Evolutionary conservation across 1,140 invertebrate species (phyloP), one percentile per base, ranked within the genome.

Genomic region (Ceratoteleas bidentatus): DNA sequence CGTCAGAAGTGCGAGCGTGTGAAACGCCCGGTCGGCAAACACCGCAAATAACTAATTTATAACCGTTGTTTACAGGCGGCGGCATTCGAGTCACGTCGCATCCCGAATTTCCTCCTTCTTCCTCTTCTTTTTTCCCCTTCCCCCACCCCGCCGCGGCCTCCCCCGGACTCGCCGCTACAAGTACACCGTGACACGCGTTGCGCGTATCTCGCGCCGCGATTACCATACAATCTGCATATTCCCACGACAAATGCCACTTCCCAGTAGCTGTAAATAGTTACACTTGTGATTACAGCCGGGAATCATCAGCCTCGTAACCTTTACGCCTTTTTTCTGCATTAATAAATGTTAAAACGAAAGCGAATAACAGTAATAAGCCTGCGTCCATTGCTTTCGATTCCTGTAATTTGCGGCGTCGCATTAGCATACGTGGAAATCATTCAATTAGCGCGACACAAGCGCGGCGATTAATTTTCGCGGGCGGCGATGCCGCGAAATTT

Each of bases 151-250:
- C 13, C 13, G n/a, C n/a, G n/a, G n/a, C 6, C 14, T 50, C 50
- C 58, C 16, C 40, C 65, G 14, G 16, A 54, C 33, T 61, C 24
- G 49, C 61, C 68, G 14, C 16, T 70, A 81, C 65, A 75, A 69
- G 76, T 66, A 79, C 84, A 80, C 80, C 68, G 82, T 85, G 83
- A 88, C 85, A 87, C 86, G 86, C 85, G 86, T 87, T 87, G 81
- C 81, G 87, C 85, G 84, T 85, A 85, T 87, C 87, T 89, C 73
- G 84, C 72, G 79, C 57, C 75, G 56, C 56, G 78, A 89, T 90
- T 89, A 89, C 85, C 89, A 89, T 90, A 89, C 86, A 85, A 90
- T 89, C 87, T 90, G 87, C 88, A 89, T 90, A 90, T 85, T 86
- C 84, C 83, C 72, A 70, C 83, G 85, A 75, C 83, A 52, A 85